Evolutionary conservation across 2,113 vertebrate genomes (phyloP).

Genomic region (Cavia aperea): DNA sequence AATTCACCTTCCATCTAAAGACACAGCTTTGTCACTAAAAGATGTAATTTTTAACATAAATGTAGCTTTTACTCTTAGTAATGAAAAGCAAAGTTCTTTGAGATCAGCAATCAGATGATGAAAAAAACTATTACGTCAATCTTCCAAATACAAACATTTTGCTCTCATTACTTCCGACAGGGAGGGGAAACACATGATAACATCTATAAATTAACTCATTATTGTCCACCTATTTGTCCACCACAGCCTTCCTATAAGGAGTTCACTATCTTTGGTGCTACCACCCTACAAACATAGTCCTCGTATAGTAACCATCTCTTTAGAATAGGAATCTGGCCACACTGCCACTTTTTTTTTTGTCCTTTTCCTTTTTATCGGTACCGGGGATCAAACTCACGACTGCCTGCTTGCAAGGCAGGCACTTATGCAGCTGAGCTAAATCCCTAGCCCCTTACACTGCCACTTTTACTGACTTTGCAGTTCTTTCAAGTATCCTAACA

Average conservation of each 20-base stretch:
- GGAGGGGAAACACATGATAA: neutral
- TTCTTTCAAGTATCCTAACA: neutral
- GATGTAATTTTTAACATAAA: neutral
- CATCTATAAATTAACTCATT: neutral
- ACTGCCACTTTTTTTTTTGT: neutral
- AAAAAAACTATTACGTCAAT: neutral
- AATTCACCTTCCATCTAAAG: conserved; percentile 7
- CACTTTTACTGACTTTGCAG: neutral
- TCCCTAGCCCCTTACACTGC: neutral
- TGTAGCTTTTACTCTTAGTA: neutral
- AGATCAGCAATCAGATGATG: neutral
- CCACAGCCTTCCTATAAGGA: neutral
- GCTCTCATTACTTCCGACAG: neutral
- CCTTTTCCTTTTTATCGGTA: too few relatives aligned
- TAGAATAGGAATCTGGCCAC: neutral
- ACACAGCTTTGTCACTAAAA: conserved; percentile 27
- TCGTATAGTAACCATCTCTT: neutral
- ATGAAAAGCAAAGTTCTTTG: conserved; percentile 30
- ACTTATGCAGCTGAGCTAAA: too few relatives aligned
- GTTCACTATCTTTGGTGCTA: neutral
- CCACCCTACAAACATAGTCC: neutral
- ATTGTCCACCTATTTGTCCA: neutral
- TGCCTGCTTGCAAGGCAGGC: too few relatives aligned
- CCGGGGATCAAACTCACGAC: too few relatives aligned
- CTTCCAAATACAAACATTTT: conserved; percentile 32